A percentile compares a stretch with the other conserved stretches of the same genome.
phyloP scores from a whole-genome alignment of 2,797 vertebrate genomes.

The Orientallactaga sibirica region DNA sequence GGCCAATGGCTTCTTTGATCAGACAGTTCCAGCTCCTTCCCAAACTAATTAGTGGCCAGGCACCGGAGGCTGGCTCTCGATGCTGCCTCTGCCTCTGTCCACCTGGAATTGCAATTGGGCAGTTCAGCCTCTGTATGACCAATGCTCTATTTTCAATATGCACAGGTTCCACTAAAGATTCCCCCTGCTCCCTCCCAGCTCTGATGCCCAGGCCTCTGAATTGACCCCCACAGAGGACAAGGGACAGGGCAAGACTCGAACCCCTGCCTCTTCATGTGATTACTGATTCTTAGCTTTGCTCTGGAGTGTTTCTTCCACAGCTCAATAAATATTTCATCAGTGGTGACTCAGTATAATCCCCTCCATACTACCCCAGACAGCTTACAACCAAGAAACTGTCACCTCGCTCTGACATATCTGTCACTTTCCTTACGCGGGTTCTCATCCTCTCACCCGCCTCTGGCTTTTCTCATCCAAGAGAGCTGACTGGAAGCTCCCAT shows the following conservation, averaged over 20 bases:
- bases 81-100: neutral
- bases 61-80: neutral
- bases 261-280: neutral
- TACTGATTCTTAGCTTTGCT: constrained; percentile 17
- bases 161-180: neutral
- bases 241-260: neutral
- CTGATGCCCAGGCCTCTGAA: neutral
- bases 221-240: neutral
- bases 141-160: neutral
- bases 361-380: neutral
- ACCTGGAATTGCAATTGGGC: neutral
- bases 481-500: neutral
- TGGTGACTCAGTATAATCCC: neutral
- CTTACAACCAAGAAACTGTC: constrained; percentile 7
- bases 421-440: neutral
- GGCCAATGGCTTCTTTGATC: neutral
- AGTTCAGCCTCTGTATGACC: neutral
- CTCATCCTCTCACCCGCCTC: neutral
- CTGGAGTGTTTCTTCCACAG: constrained; percentile 33
- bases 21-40: neutral
- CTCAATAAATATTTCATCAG: constrained; percentile 57
- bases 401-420: neutral
- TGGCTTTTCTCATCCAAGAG: constrained; percentile 43
- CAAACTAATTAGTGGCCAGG: neutral
- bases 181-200: neutral